Evolutionary conservation across 2,888 invertebrate species (phyloP).

Genomic region (Rhagophthalmus giganteus): DNA sequence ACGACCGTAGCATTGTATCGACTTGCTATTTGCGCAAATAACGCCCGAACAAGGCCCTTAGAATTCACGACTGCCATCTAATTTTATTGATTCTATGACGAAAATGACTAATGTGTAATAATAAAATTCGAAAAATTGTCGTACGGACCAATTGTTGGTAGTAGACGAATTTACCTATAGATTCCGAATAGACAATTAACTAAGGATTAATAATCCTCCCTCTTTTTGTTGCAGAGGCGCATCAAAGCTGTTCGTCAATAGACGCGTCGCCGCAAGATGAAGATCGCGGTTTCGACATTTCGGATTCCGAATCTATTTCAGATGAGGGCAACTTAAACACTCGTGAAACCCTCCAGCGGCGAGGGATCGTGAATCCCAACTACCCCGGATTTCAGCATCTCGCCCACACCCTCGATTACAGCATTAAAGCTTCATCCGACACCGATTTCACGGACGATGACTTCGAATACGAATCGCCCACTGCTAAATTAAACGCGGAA

Average conservation of each 20-base stretch:
- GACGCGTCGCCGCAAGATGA: conserved; percentile 59
- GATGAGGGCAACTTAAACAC: conserved; percentile 51
- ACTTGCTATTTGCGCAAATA: too few relatives aligned
- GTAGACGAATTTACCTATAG: background rate
- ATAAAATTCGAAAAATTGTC: background rate
- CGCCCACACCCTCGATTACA: conserved; percentile 67
- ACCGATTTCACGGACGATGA: conserved; percentile 57
- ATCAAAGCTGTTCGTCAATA: conserved; percentile 54
- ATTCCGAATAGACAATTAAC: too few relatives aligned
- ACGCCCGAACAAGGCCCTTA: too few relatives aligned
- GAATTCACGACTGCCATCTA: too few relatives aligned
- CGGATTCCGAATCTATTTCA: conserved; percentile 56
- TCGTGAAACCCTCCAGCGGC: conserved; percentile 52
- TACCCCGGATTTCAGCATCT: conserved; percentile 84
- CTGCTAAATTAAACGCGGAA: conserved; percentile 57
- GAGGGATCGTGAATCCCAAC: conserved; percentile 81
- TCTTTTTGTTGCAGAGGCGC: conserved; percentile 47
- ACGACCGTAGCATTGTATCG: too few relatives aligned
- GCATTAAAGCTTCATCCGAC: conserved; percentile 50
- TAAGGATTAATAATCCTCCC: too few relatives aligned
- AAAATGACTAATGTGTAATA: background rate
- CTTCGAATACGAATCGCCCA: conserved; percentile 55
- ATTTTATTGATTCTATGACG: too few relatives aligned
- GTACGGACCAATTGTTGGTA: background rate
- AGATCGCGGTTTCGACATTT: conserved; percentile 60